Percentiles rank a stretch among this genome's conserved stretches.
Conservation (phyloP, 2,113 vertebrate species). For the Trogon surrucura region DNA sequence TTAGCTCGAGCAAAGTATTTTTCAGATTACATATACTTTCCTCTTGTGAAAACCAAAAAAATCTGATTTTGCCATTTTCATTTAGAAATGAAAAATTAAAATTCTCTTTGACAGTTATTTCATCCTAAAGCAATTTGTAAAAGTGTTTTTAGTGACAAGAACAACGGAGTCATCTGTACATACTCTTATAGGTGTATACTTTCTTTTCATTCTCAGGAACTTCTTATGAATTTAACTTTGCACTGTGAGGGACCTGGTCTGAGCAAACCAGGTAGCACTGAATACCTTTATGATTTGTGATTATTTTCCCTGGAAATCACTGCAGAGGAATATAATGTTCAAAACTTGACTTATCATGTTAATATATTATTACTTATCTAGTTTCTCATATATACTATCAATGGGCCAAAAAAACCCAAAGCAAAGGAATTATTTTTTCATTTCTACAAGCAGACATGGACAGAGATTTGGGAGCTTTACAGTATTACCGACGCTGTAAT, state of each 20-base stretch:
- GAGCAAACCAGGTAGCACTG: background rate
- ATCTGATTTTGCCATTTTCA: background rate
- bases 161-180: background rate
- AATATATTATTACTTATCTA: background rate
- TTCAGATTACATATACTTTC: background rate
- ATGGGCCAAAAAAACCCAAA: background rate
- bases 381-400: background rate
- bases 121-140: background rate
- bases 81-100: background rate
- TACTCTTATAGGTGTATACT: background rate
- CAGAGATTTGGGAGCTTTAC: background rate
- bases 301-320: background rate
- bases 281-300: background rate
- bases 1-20: background rate
- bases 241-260: background rate
- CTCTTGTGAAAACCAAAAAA: background rate
- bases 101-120: background rate
- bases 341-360: background rate
- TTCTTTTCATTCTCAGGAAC: background rate
- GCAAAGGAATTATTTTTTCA: background rate
- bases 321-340: background rate
- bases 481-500: background rate
- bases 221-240: background rate
- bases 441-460: background rate
- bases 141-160: background rate